Conservation (phyloP, 2,113 vertebrate genomes). For the Zingel zingel region DNA sequence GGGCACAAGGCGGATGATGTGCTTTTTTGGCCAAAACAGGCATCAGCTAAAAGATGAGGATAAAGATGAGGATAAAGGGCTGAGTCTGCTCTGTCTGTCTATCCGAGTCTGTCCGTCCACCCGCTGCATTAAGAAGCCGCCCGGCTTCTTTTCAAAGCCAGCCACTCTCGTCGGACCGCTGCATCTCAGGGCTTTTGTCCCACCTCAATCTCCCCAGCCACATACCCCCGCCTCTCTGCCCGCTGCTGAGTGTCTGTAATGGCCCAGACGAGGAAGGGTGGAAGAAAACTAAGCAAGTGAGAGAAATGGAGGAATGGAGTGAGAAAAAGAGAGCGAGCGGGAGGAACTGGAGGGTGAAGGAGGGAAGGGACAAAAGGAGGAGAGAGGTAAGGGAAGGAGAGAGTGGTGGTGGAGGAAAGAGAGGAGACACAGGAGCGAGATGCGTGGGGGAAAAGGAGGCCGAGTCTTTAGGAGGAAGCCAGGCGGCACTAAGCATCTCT, state of each 20-base stretch:
- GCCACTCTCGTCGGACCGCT: constrained; percentile 86
- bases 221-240: constrained; percentile 79
- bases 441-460: constrained; percentile 87
- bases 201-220: constrained; percentile 73
- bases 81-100: constrained; percentile 68
- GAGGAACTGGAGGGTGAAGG: constrained; percentile 75
- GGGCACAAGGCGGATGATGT: constrained; percentile 72
- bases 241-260: constrained; percentile 95
- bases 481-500: constrained; percentile 96
- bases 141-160: constrained; percentile 88
- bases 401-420: constrained; percentile 69
- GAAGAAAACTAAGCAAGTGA: constrained; percentile 52
- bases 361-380: constrained; percentile 69
- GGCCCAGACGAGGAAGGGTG: constrained; percentile 87
- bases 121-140: constrained; percentile 79
- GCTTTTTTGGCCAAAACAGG: constrained; percentile 80
- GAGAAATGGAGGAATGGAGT: constrained; percentile 64
- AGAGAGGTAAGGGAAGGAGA: constrained; percentile 75
- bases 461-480: constrained; percentile 94
- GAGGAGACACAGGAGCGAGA: constrained; percentile 79
- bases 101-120: constrained; percentile 71
- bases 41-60: constrained; percentile 75
- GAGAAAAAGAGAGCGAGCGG: constrained; percentile 69
- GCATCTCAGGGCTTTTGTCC: constrained; percentile 79
- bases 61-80: constrained; percentile 76